Evolutionary conservation across 2,113 vertebrate species (phyloP).

Genomic region (Melanotaenia duboulayi): DNA sequence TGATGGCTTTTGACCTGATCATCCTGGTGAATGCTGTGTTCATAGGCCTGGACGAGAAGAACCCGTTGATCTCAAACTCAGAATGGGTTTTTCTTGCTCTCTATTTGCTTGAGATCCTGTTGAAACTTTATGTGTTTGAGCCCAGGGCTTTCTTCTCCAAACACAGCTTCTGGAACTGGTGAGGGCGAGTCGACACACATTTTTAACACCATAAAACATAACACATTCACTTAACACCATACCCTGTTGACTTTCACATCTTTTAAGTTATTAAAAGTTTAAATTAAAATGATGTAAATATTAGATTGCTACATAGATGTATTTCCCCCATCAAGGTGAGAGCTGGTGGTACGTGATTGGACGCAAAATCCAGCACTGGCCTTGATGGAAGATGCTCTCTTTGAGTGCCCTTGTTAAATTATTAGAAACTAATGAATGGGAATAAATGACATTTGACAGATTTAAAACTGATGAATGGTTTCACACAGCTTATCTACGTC

Average conservation of each 20-base stretch:
- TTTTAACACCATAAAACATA: too few relatives aligned
- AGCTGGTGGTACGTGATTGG: too few relatives aligned
- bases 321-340: too few relatives aligned
- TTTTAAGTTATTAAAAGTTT: too few relatives aligned
- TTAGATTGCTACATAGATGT: too few relatives aligned
- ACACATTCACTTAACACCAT: background rate
- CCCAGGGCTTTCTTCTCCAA: conserved; percentile 87
- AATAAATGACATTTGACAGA: background rate
- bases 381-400: too few relatives aligned
- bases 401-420: too few relatives aligned
- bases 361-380: too few relatives aligned
- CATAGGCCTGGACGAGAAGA: conserved; percentile 92
- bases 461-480: conserved; percentile 9
- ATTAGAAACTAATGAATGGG: background rate
- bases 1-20: conserved; percentile 85
- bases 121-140: conserved; percentile 92
- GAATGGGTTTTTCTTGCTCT: conserved; percentile 92
- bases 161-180: conserved; percentile 97
- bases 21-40: conserved; percentile 93
- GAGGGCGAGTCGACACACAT: conserved; percentile 25
- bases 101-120: conserved; percentile 91
- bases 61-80: conserved; percentile 83
- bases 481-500: conserved; percentile 43
- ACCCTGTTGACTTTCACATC: background rate
- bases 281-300: too few relatives aligned